phyloP scores from a whole-genome alignment of 2,113 vertebrate genomes.

The Nanorana parkeri region DNA sequence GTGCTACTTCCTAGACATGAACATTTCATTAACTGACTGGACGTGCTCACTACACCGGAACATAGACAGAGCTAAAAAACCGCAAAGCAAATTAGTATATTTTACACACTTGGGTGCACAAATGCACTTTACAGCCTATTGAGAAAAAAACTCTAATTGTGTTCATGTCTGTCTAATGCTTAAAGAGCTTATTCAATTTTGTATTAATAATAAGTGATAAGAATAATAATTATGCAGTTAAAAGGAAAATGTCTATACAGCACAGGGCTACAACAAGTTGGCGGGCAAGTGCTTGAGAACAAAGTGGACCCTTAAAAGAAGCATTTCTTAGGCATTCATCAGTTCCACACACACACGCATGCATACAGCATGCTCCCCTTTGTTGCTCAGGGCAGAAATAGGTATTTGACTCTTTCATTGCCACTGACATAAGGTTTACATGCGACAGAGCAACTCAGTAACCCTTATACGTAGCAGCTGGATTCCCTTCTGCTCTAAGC shows the following conservation, averaged over 20 bases:
- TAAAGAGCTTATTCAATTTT: constrained; percentile 17
- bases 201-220: constrained; percentile 18
- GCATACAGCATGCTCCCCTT: too few relatives aligned
- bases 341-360: too few relatives aligned
- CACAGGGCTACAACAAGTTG: background rate
- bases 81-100: constrained; percentile 25
- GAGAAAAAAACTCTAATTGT: background rate
- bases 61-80: constrained; percentile 6
- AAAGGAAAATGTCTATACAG: background rate
- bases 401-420: too few relatives aligned
- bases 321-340: too few relatives aligned
- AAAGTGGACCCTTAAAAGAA: too few relatives aligned
- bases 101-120: constrained; percentile 30
- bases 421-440: too few relatives aligned
- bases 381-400: too few relatives aligned
- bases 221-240: constrained; percentile 9
- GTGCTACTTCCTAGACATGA: constrained; percentile 14
- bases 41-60: constrained; percentile 18
- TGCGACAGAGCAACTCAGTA: too few relatives aligned
- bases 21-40: constrained; percentile 20
- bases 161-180: constrained; percentile 8
- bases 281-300: too few relatives aligned
- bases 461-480: too few relatives aligned
- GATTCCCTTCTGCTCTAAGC: too few relatives aligned
- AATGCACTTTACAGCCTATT: background rate